A percentile compares a stretch with the other conserved stretches of the same genome.
Evolutionary conservation across 2,797 vertebrate species (phyloP).

Genomic region (Kryptolebias ocellatus): DNA sequence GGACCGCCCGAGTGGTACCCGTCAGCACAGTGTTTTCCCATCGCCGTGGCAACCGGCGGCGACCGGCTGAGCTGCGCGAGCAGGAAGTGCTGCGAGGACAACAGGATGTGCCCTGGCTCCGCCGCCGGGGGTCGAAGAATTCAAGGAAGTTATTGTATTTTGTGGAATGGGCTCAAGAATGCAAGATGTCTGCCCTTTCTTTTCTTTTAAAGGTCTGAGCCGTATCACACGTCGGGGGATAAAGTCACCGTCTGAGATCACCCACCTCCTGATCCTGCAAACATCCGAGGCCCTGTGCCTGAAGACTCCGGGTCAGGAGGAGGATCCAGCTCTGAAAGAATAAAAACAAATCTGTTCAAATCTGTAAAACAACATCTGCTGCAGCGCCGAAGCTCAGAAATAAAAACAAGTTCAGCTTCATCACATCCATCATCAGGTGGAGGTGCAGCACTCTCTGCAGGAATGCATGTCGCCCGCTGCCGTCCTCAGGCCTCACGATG

Average conservation of each 20-base stretch:
- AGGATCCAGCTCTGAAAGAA: not conserved
- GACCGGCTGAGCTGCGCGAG: slow-evolving; percentile 85
- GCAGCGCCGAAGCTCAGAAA: too few relatives aligned
- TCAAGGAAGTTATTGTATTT: slow-evolving; percentile 99
- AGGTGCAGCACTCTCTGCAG: too few relatives aligned
- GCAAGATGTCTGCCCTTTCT: slow-evolving; percentile 87
- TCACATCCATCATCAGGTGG: too few relatives aligned
- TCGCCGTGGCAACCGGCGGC: slow-evolving; percentile 86
- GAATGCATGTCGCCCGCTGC: too few relatives aligned
- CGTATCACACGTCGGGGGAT: slow-evolving; percentile 84
- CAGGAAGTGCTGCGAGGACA: slow-evolving; percentile 97
- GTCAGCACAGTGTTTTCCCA: slow-evolving; percentile 77
- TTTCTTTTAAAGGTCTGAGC: slow-evolving; percentile 76
- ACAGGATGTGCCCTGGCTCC: slow-evolving; percentile 99
- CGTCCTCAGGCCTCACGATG: too few relatives aligned
- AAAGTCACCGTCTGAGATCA: slow-evolving; percentile 63
- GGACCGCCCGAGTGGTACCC: not conserved
- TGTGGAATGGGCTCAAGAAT: slow-evolving; percentile 93
- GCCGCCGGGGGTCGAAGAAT: slow-evolving; percentile 94
- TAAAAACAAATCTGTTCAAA: not conserved
- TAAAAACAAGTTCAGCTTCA: too few relatives aligned
- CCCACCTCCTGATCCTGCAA: slow-evolving; percentile 41
- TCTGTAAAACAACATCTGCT: too few relatives aligned
- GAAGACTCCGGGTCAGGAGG: too few relatives aligned
- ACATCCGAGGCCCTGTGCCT: too few relatives aligned